Conservation (phyloP, 2,797 vertebrate species). For the Danionella dracula region DNA sequence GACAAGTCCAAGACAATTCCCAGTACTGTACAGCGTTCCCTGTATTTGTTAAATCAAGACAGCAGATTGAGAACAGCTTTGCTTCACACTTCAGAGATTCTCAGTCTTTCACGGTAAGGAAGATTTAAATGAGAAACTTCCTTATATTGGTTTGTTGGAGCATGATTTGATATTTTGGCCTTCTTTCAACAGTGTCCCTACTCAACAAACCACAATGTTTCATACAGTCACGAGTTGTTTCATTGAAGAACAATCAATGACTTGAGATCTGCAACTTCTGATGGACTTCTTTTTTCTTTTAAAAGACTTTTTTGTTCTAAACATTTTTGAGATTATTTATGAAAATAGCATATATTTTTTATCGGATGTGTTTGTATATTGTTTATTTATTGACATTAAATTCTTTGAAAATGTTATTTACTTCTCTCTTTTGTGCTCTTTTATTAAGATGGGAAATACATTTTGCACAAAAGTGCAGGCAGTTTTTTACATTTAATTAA, state of each 20-base stretch:
- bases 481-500: too few relatives aligned
- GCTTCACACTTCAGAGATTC: background rate
- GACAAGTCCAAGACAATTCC: background rate
- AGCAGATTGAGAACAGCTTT: conserved; percentile 18
- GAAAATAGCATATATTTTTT: conserved; percentile 23
- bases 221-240: background rate
- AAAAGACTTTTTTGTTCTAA: background rate
- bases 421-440: too few relatives aligned
- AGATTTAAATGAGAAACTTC: background rate
- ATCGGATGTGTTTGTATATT: conserved; percentile 7
- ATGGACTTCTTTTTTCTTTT: background rate
- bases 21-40: conserved; percentile 9
- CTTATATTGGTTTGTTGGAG: background rate
- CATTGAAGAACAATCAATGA: background rate
- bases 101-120: conserved; percentile 10
- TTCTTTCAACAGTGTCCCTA: conserved; percentile 6
- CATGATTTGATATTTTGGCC: background rate
- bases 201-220: background rate
- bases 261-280: background rate
- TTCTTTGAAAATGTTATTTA: background rate
- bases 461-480: too few relatives aligned
- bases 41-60: background rate
- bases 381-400: conserved; percentile 11
- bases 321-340: conserved; percentile 13
- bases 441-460: too few relatives aligned